These are phyloP conservation scores for Luffia ferchaultella DNA, from an alignment of 2,888 invertebrate species.

Conservation along the genomic window DNA sequence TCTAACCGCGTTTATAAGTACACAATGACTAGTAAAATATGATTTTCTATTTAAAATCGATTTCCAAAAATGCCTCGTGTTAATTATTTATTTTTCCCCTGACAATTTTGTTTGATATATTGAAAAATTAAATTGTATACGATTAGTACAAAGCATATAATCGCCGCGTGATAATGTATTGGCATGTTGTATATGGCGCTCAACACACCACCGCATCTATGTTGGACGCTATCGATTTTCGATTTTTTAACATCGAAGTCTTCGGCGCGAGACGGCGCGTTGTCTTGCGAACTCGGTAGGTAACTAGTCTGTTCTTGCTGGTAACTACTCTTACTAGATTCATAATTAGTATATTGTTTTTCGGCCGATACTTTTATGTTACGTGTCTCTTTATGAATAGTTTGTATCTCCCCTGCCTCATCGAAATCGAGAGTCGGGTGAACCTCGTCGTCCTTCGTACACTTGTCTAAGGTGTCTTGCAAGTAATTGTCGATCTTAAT, in stretches of 20 bases:
- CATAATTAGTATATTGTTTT: not conserved
- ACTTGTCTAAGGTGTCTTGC: conserved; percentile 47
- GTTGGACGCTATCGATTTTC: conserved; percentile 35
- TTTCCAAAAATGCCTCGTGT: conserved; percentile 10
- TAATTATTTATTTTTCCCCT: conserved; percentile 29
- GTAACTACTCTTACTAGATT: not conserved
- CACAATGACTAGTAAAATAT: conserved; percentile 46
- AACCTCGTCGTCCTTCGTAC: conserved; percentile 26
- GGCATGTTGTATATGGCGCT: conserved; percentile 53
- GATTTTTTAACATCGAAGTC: not conserved
- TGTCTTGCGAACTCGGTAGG: not conserved
- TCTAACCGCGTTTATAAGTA: conserved; percentile 15
- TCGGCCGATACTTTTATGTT: conserved; percentile 5
- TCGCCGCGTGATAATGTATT: conserved; percentile 59
- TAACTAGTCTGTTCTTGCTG: not conserved
- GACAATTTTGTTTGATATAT: conserved; percentile 54
- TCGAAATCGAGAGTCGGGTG: conserved; percentile 18
- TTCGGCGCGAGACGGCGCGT: not conserved
- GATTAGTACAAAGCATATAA: conserved; percentile 58
- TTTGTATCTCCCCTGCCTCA: conserved; percentile 18
- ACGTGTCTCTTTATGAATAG: conserved; percentile 15
- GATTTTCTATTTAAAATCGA: conserved; percentile 9
- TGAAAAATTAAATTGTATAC: conserved; percentile 60
- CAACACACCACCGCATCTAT: conserved; percentile 35
- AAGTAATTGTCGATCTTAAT: conserved; percentile 50